Conservation (phyloP, 2,113 vertebrate genomes). For the Pachyramphus minor region DNA sequence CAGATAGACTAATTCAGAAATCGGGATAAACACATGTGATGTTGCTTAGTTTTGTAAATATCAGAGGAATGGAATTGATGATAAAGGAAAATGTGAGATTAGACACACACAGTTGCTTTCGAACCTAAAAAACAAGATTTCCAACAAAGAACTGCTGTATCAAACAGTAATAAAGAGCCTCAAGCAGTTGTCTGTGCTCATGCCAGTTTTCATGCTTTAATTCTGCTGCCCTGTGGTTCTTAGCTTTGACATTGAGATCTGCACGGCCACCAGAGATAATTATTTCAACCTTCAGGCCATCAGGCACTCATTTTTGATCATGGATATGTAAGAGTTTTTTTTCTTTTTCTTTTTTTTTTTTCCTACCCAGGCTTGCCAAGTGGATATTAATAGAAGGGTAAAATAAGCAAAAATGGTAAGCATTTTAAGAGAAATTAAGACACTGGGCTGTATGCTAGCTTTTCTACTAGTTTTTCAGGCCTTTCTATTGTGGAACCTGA, state of each 20-base stretch:
- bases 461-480: neutral
- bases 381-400: conserved; percentile 66
- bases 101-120: conserved; percentile 83
- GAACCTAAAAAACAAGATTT: conserved; percentile 79
- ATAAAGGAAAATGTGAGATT: conserved; percentile 89
- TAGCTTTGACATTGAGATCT: conserved; percentile 85
- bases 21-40: conserved; percentile 75
- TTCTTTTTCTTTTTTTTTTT: neutral
- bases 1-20: conserved; percentile 64
- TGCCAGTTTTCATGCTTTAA: conserved; percentile 89
- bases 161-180: conserved; percentile 89
- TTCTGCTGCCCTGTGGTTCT: conserved; percentile 84
- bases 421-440: conserved; percentile 63
- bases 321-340: conserved; percentile 74
- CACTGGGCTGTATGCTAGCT: neutral
- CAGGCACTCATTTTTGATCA: conserved; percentile 84
- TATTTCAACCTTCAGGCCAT: conserved; percentile 89
- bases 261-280: conserved; percentile 86
- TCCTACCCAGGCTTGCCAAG: conserved; percentile 72
- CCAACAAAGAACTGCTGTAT: conserved; percentile 85
- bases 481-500: neutral
- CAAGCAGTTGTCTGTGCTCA: conserved; percentile 90
- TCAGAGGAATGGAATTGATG: conserved; percentile 84
- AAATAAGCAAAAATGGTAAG: conserved; percentile 70
- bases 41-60: conserved; percentile 83